phyloP scores from a whole-genome alignment of 2,888 invertebrate genomes.

The Hymenopus coronatus region DNA sequence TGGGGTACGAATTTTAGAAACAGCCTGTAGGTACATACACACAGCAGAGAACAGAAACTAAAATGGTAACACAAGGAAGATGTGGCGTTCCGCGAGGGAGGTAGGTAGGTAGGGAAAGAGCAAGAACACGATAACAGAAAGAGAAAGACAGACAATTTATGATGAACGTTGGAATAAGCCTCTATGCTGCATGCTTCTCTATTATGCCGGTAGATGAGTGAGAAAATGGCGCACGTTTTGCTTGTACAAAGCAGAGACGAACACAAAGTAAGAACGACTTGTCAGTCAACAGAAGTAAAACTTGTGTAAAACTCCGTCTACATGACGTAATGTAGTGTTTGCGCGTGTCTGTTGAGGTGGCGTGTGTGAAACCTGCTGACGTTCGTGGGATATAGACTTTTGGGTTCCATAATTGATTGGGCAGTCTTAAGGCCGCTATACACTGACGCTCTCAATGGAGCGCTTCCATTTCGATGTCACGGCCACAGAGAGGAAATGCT shows the following conservation, averaged over 20 bases:
- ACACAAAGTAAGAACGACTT: not conserved
- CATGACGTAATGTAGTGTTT: too few relatives aligned
- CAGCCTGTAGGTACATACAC: not conserved
- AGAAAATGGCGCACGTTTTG: not conserved
- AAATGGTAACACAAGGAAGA: constrained; percentile 19
- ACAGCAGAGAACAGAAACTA: constrained; percentile 1
- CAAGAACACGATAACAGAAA: constrained; percentile 3
- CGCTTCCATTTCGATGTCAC: too few relatives aligned
- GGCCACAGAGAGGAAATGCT: too few relatives aligned
- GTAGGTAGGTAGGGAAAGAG: not conserved
- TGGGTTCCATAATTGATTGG: too few relatives aligned
- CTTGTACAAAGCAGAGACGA: not conserved
- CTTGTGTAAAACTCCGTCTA: not conserved
- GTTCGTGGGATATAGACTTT: too few relatives aligned
- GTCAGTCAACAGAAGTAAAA: not conserved
- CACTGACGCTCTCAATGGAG: too few relatives aligned
- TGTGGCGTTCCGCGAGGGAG: not conserved
- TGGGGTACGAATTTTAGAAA: not conserved
- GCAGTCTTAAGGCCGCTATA: too few relatives aligned
- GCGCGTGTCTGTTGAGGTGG: too few relatives aligned
- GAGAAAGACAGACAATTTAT: constrained; percentile 11
- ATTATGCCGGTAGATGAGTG: not conserved
- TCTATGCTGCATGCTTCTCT: not conserved
- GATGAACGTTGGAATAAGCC: constrained; percentile 17
- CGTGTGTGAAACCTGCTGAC: too few relatives aligned